Evolutionary conservation across 2,113 vertebrate species (phyloP).

Genomic region (Xenopus borealis): DNA sequence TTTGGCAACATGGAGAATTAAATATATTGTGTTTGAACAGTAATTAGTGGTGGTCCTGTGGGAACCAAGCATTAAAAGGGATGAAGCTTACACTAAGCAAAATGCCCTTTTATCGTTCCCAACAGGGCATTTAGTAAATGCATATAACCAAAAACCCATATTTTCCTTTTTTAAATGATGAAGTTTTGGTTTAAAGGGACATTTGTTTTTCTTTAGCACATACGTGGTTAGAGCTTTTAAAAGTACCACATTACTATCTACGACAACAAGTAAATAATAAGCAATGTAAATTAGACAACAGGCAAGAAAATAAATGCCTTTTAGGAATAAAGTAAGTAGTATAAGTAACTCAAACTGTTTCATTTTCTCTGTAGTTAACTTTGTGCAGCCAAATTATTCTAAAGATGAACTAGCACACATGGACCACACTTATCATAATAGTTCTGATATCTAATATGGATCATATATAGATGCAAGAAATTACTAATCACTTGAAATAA

Average conservation of each 20-base stretch:
- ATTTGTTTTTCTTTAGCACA: not conserved
- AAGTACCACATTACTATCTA: not conserved
- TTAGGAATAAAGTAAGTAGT: too few species aligned
- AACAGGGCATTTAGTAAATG: conserved; percentile 56
- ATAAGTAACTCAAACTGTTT: too few species aligned
- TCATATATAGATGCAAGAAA: too few species aligned
- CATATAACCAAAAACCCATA: conserved; percentile 56
- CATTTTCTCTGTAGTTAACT: too few species aligned
- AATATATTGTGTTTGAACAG: conserved; percentile 57
- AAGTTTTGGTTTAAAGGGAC: conserved; percentile 26
- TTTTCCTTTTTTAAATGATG: conserved; percentile 42
- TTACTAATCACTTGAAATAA: too few species aligned
- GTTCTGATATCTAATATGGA: too few species aligned
- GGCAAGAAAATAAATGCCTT: too few species aligned
- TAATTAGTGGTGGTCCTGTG: conserved; percentile 58
- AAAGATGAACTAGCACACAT: too few species aligned
- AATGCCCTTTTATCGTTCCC: conserved; percentile 58
- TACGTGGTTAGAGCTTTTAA: not conserved
- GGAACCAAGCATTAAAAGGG: conserved; percentile 60
- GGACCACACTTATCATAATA: too few species aligned
- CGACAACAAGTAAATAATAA: not conserved
- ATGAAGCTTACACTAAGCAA: conserved; percentile 55
- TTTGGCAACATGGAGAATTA: conserved; percentile 57
- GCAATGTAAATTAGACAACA: not conserved
- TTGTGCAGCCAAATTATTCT: too few species aligned